Percentiles rank a stretch among this genome's conserved stretches.
phyloP scores from a whole-genome alignment of 2,113 vertebrate genomes.

The Tauraco erythrolophus region DNA sequence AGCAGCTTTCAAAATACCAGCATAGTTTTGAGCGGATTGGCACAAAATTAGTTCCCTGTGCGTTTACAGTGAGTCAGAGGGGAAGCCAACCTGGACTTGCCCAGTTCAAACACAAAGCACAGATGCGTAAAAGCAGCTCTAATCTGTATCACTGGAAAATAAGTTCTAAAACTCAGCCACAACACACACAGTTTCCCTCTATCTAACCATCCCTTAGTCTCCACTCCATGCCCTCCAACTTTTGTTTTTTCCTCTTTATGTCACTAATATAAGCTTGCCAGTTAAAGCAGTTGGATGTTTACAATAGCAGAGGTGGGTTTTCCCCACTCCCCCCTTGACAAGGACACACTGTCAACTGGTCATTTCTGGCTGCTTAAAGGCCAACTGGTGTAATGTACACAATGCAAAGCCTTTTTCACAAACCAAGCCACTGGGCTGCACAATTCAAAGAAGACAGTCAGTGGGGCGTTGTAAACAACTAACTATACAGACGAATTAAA shows the following conservation, averaged over 20 bases:
- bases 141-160: not conserved
- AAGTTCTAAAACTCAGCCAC: not conserved
- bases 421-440: not conserved
- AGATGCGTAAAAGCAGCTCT: not conserved
- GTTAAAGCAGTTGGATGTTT: not conserved
- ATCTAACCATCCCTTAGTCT: not conserved
- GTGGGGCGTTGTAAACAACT: not conserved
- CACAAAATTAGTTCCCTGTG: not conserved
- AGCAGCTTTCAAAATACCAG: not conserved
- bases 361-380: not conserved
- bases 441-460: not conserved
- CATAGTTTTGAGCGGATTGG: not conserved
- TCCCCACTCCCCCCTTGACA: not conserved
- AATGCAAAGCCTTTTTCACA: not conserved
- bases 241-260: not conserved
- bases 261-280: not conserved
- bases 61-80: not conserved
- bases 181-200: not conserved
- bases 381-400: not conserved
- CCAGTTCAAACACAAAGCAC: not conserved
- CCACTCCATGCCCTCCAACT: not conserved
- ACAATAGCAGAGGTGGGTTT: not conserved
- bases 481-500: not conserved
- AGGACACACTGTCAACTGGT: not conserved
- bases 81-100: not conserved